Evolutionary conservation across 2,113 vertebrate genomes (phyloP).

Genomic region (Cercopithecus mona): DNA sequence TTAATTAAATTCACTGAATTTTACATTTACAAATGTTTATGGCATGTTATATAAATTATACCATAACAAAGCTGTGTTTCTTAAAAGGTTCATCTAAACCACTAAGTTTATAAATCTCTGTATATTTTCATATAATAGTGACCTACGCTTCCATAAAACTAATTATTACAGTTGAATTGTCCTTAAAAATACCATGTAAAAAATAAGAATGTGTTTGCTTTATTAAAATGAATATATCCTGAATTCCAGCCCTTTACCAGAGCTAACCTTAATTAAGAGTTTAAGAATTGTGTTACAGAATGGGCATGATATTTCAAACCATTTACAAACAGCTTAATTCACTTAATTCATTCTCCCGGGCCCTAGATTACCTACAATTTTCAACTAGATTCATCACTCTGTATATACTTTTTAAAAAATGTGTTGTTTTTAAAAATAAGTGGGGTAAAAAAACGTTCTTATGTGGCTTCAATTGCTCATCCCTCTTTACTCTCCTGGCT

Average conservation of each 20-base stretch:
- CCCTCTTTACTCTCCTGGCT: neutral
- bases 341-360: neutral
- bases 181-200: neutral
- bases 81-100: neutral
- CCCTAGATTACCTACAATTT: neutral
- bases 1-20: neutral
- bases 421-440: neutral
- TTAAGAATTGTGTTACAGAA: neutral
- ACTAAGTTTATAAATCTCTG: neutral
- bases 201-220: neutral
- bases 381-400: neutral
- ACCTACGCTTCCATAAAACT: neutral
- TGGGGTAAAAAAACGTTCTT: neutral
- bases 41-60: neutral
- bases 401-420: neutral
- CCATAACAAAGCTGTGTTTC: neutral
- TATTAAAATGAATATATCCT: neutral
- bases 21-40: neutral
- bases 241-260: neutral
- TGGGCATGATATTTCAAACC: neutral
- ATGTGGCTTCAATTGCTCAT: neutral
- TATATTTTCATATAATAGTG: neutral
- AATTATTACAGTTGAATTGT: neutral
- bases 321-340: neutral
- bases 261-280: neutral